These are phyloP conservation scores for Pitta sordida DNA, from an alignment of 2,113 vertebrate genomes.

Conservation along the genomic window DNA sequence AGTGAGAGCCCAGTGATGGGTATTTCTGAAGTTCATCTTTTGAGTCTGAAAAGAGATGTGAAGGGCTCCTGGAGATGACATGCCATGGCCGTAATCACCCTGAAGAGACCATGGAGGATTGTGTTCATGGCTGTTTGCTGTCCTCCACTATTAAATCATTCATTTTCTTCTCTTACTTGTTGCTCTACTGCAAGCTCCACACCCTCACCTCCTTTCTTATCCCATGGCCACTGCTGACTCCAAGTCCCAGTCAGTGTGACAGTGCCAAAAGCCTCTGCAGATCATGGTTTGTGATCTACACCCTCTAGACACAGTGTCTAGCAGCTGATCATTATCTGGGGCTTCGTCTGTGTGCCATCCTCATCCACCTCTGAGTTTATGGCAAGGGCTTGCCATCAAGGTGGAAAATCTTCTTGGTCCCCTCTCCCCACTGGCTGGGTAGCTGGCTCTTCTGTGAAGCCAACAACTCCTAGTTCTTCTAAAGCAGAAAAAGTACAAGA, in stretches of 20 bases:
- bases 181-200: background rate
- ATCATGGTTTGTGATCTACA: background rate
- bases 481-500: background rate
- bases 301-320: background rate
- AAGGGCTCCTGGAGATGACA: background rate
- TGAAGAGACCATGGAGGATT: background rate
- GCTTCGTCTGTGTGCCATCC: background rate
- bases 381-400: background rate
- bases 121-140: background rate
- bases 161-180: background rate
- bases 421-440: background rate
- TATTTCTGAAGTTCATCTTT: background rate
- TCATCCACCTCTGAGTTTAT: background rate
- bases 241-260: background rate
- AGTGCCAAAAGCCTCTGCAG: background rate
- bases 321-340: background rate
- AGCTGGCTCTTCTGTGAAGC: background rate
- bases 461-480: background rate
- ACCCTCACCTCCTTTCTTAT: background rate
- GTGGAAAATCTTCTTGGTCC: background rate
- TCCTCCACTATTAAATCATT: background rate
- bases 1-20: background rate
- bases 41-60: background rate
- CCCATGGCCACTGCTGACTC: background rate
- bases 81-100: background rate